A percentile compares a stretch with the other conserved stretches of the same genome.
These are phyloP conservation scores for Chaetorhynchus papuensis DNA, from an alignment of 2,113 vertebrate genomes.

Conservation along the genomic window DNA sequence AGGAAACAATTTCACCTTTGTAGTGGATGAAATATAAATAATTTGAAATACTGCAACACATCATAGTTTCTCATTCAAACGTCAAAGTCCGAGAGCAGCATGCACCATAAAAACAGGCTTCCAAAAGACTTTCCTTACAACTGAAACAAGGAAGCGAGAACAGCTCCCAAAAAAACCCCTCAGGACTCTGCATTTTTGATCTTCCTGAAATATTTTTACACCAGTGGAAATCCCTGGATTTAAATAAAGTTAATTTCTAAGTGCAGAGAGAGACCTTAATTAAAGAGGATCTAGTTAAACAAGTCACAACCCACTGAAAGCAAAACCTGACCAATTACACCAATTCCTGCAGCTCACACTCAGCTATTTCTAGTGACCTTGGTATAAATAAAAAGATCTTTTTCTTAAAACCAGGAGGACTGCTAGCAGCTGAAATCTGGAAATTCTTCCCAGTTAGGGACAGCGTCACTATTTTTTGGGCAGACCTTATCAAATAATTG, in stretches of 20 bases:
- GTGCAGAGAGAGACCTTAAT: not conserved
- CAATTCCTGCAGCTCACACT: not conserved
- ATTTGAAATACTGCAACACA: slow-evolving; percentile 10
- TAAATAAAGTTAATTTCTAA: not conserved
- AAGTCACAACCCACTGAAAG: fast-evolving
- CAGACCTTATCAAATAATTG: not conserved
- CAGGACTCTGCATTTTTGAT: not conserved
- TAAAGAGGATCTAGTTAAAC: not conserved
- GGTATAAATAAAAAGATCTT: not conserved
- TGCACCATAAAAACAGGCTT: not conserved
- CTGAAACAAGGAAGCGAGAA: not conserved
- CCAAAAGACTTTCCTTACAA: not conserved
- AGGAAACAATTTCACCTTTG: slow-evolving; percentile 30
- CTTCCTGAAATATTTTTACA: not conserved
- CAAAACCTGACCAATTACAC: not conserved
- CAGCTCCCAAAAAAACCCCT: not conserved
- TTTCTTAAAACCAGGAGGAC: not conserved
- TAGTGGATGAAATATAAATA: slow-evolving; percentile 6
- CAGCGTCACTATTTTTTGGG: fast-evolving
- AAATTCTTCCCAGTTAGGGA: not conserved
- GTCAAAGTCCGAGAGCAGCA: not conserved
- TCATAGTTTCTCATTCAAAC: not conserved
- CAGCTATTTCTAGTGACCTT: not conserved
- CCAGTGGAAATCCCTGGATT: not conserved
- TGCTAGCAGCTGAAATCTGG: not conserved